These are phyloP conservation scores for Micromys minutus DNA, from an alignment of 2,113 vertebrate species.

Conservation along the genomic window DNA sequence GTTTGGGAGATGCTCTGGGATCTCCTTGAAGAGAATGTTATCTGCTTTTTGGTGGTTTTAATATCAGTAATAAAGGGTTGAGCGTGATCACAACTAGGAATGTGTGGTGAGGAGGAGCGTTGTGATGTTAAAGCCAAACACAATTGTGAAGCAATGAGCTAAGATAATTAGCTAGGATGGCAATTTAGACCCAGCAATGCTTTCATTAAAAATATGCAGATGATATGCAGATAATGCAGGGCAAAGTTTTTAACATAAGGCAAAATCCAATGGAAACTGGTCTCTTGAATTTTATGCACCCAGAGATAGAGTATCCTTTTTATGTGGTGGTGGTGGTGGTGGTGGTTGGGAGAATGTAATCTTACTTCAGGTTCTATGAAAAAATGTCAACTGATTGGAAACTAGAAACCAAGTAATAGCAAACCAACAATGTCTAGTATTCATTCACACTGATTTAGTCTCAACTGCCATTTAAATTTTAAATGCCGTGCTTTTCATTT, in stretches of 20 bases:
- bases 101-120: neutral
- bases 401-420: neutral
- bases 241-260: conserved; percentile 45
- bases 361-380: neutral
- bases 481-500: neutral
- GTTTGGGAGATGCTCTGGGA: conserved; percentile 78
- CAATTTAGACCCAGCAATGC: neutral
- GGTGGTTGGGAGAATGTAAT: neutral
- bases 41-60: conserved; percentile 60
- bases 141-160: conserved; percentile 48
- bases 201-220: conserved; percentile 53
- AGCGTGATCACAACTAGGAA: conserved; percentile 55
- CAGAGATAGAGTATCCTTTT: neutral
- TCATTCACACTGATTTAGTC: neutral
- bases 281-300: conserved; percentile 12
- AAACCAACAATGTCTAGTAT: neutral
- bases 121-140: conserved; percentile 26
- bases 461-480: conserved; percentile 34
- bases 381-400: conserved; percentile 30
- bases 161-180: neutral
- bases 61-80: conserved; percentile 53
- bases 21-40: conserved; percentile 63
- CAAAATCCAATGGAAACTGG: conserved; percentile 32
- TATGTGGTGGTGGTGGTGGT: no score
- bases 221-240: conserved; percentile 59